phyloP scores from a whole-genome alignment of 2,888 invertebrate genomes.

The Dynastes maya region DNA sequence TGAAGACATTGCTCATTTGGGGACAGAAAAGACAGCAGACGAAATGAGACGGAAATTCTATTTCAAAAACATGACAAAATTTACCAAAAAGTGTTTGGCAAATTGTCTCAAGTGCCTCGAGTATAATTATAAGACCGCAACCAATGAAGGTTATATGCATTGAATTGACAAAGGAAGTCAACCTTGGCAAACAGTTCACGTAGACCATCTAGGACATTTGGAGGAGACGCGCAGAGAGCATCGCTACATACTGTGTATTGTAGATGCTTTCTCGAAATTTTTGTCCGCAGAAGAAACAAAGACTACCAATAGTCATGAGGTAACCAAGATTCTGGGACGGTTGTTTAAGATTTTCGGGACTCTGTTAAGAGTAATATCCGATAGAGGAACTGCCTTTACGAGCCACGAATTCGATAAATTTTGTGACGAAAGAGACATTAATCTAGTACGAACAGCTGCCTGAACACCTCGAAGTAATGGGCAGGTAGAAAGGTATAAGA shows the following conservation, averaged over 20 bases:
- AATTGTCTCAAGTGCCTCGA: slow-evolving; percentile 60
- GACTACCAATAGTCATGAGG: not conserved
- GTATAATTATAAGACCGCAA: slow-evolving; percentile 53
- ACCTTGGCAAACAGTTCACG: slow-evolving; percentile 59
- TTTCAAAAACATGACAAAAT: slow-evolving; percentile 60
- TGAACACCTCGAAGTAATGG: too few species aligned
- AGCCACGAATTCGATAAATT: too few species aligned
- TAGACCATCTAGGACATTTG: slow-evolving; percentile 61
- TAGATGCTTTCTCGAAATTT: slow-evolving; percentile 19
- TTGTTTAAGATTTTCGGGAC: not conserved
- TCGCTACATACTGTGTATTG: slow-evolving; percentile 59
- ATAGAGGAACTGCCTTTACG: too few species aligned
- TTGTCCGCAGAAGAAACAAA: too few species aligned
- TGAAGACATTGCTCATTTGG: too few species aligned
- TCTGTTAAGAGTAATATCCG: too few species aligned
- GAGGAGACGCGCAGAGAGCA: slow-evolving; percentile 50
- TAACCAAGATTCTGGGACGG: too few species aligned
- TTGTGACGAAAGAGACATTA: too few species aligned
- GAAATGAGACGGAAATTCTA: slow-evolving; percentile 58
- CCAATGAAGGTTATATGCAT: slow-evolving; percentile 59
- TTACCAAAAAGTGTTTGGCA: too few species aligned
- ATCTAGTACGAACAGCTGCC: too few species aligned
- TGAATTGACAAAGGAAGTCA: slow-evolving; percentile 58
- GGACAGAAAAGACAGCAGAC: too few species aligned
- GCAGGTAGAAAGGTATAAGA: too few species aligned